Evolutionary conservation across 1,140 invertebrate species (phyloP).

Genomic region (Hyles euphorbiae): DNA sequence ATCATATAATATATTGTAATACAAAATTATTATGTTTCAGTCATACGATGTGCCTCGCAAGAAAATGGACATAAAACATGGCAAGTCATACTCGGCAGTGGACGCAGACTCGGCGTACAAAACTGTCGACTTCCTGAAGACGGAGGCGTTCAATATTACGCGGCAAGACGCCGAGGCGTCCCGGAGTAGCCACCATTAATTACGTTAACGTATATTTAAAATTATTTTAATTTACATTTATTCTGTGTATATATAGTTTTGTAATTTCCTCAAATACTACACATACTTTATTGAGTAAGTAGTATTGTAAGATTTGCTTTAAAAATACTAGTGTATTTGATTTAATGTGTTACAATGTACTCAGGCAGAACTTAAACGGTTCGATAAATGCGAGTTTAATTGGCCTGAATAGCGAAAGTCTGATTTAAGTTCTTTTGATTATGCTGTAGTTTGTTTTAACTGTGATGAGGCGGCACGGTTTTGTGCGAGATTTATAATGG

Average conservation of each 20-base stretch:
- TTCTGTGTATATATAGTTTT: too few species aligned
- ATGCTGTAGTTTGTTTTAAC: neutral
- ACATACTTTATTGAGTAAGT: too few species aligned
- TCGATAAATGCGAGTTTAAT: too few species aligned
- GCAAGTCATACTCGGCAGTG: conserved; percentile 34
- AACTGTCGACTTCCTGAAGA: conserved; percentile 93
- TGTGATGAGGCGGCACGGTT: neutral
- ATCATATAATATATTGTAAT: neutral
- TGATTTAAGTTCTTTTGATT: neutral
- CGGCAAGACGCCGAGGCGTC: conserved; percentile 83
- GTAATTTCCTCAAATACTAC: too few species aligned
- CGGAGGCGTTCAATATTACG: conserved; percentile 92
- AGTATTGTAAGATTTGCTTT: too few species aligned
- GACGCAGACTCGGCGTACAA: conserved; percentile 85
- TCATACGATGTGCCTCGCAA: conserved; percentile 16
- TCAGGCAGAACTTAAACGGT: too few species aligned
- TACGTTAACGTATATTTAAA: too few species aligned
- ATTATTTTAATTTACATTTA: too few species aligned
- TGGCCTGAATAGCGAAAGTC: neutral
- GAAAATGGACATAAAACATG: conserved; percentile 30
- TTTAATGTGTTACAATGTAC: too few species aligned
- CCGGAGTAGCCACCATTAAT: conserved; percentile 19
- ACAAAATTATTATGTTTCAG: conserved; percentile 15
- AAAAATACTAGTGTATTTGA: too few species aligned
- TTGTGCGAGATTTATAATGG: neutral